phyloP scores from a whole-genome alignment of 2,888 invertebrate genomes.

The Calliphora vomitoria region DNA sequence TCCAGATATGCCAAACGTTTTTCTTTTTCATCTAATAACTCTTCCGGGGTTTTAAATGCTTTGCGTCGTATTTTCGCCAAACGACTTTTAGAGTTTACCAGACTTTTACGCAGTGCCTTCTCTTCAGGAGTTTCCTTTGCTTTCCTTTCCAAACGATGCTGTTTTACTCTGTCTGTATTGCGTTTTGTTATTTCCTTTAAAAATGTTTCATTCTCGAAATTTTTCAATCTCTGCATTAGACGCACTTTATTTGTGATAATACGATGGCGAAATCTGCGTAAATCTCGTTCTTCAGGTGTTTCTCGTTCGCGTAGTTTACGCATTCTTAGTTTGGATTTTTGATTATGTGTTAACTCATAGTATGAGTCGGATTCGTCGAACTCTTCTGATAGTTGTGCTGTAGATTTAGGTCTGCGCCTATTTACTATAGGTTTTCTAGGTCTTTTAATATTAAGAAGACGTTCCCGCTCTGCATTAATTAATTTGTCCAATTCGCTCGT shows the following conservation, averaged over 20 bases:
- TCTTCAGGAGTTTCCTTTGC: constrained; percentile 69
- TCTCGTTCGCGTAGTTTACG: constrained; percentile 57
- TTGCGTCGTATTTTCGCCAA: constrained; percentile 45
- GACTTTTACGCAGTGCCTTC: constrained; percentile 33
- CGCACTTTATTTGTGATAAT: constrained; percentile 76
- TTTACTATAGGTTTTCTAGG: neutral
- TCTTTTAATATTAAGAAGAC: constrained; percentile 40
- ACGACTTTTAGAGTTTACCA: constrained; percentile 25
- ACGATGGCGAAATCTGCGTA: constrained; percentile 71
- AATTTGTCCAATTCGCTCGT: constrained; percentile 54
- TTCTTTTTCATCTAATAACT: constrained; percentile 58
- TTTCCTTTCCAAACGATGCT: constrained; percentile 56
- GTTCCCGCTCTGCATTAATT: constrained; percentile 45
- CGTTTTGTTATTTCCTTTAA: constrained; percentile 60
- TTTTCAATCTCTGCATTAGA: constrained; percentile 71
- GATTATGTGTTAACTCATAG: constrained; percentile 9
- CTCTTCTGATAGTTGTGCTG: neutral
- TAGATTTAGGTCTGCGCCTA: neutral
- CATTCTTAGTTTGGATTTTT: constrained; percentile 49
- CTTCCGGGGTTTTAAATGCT: constrained; percentile 67
- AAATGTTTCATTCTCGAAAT: constrained; percentile 67
- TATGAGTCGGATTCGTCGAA: constrained; percentile 3
- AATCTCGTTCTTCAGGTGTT: constrained; percentile 62
- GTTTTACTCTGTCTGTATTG: constrained; percentile 42
- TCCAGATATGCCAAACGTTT: constrained; percentile 15